Evolutionary conservation across 2,113 vertebrate genomes (phyloP), one percentile per base, ranked within the genome.

Genomic region (Salvelinus alpinus): DNA sequence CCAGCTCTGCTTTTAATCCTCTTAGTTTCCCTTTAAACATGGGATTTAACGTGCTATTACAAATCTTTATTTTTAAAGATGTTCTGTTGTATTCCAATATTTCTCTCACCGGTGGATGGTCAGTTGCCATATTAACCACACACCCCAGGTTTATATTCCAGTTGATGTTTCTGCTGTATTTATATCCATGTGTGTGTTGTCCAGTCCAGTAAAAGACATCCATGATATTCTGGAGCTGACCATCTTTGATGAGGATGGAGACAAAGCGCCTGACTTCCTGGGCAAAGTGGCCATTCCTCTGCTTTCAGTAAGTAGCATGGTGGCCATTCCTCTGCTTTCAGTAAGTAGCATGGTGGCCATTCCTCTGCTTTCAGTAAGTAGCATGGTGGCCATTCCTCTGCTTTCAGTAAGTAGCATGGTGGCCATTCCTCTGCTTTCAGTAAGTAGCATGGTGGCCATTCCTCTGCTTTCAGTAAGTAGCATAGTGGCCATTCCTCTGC

Each of bases 161-260:
- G 31, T n/a, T 18, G 18, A 22, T 20, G 12, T 71, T 22, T 57
- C 5, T 5, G 8, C 16, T 72, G 22, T 29, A 18, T 31, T 62
- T 62, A 3, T 64, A 65, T 69, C 12, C 2, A 18, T 79, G 25
- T 85, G 13, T 82, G 22, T 87, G 54, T 71, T 66, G 84, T 93
- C 25, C 84, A 99, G 98, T 71, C 96, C 96, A 59, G 90, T 99
- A 88, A 97, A 94, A 92, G 98, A 99, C 83, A 92, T 99, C 80
- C 97, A 99, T 4, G 96, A 99, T 5, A 92, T 94, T 70, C 91
- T 99, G 82, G 93, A 98, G 90, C 96, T 98, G 86, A 99, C 96
- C 1, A 91, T 99, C 51, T 97, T 99, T 86, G 98, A 99, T 88
- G 97, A 99, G 88, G 98, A 99, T 75, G 97, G 98, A 89, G 98